Evolutionary conservation across 1,140 invertebrate species (phyloP).

Genomic region (Heliconius congener): DNA sequence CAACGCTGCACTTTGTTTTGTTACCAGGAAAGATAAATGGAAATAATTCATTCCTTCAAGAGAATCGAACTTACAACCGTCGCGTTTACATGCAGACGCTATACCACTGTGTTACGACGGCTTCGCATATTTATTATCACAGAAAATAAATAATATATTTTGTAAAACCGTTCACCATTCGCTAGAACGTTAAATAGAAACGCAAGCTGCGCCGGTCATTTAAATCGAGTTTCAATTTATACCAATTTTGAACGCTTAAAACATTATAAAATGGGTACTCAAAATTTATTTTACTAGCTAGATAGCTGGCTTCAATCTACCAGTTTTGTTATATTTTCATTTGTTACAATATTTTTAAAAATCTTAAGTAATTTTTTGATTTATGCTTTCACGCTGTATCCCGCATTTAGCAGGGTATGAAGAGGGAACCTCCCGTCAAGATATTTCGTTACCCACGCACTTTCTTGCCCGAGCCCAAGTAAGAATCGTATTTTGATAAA

Average conservation of each 20-base stretch:
- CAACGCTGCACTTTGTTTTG: no score
- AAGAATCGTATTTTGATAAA: no score
- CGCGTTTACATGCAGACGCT: not conserved
- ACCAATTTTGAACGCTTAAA: not conserved
- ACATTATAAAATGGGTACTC: not conserved
- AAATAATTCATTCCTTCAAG: no score
- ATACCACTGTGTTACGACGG: no score
- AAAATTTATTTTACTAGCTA: not conserved
- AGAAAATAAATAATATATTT: not conserved
- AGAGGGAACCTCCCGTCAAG: not conserved
- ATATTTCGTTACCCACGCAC: not conserved
- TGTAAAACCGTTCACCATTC: not conserved
- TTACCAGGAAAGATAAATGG: no score
- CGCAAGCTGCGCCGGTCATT: not conserved
- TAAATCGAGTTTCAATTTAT: slow-evolving; percentile 4
- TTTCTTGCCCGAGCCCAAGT: no score
- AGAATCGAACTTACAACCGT: not conserved
- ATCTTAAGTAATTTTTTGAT: no score
- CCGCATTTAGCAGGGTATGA: not conserved
- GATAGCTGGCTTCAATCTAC: not conserved
- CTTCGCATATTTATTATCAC: no score
- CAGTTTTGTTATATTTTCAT: no score
- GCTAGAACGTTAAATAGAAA: slow-evolving; percentile 1
- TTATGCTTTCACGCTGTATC: not conserved
- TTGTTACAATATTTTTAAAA: no score